These are phyloP conservation scores for Tethya wilhelma DNA, from an alignment of 37 sponge, comb jelly and placozoan species.

Conservation along the genomic window DNA sequence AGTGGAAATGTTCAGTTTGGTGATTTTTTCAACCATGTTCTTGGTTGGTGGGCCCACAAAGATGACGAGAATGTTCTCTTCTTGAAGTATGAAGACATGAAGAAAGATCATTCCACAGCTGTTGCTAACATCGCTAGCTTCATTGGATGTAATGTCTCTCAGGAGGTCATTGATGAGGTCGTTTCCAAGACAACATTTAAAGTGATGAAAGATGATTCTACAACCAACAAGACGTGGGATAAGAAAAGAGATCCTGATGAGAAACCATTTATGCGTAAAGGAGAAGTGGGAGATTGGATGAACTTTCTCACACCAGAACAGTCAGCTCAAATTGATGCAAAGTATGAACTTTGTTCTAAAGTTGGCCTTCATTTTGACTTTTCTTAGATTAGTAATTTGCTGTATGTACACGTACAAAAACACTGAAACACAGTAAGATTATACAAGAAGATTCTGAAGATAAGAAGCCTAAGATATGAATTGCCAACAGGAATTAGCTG, in stretches of 20 bases:
- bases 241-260: no score
- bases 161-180: conserved; percentile 27
- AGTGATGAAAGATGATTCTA: conserved; percentile 39
- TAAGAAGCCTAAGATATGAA: no score
- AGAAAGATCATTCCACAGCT: conserved; percentile 22
- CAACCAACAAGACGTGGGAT: conserved; percentile 28
- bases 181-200: conserved; percentile 33
- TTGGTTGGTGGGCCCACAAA: conserved; percentile 54
- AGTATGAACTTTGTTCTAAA: no score
- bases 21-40: conserved; percentile 56
- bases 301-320: conserved; percentile 49
- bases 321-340: conserved; percentile 22
- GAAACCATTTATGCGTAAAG: conserved; percentile 62
- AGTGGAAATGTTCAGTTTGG: conserved; percentile 41
- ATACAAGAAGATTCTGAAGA: no score
- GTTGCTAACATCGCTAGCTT: conserved; percentile 29
- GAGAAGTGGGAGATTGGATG: conserved; percentile 68
- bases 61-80: conserved; percentile 54
- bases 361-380: no score
- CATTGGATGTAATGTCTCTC: conserved; percentile 19
- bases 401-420: no score
- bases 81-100: conserved; percentile 71
- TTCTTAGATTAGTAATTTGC: no score
- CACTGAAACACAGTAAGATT: no score
- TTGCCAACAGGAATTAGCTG: no score